Base-by-base conservation (phyloP, 1,140 invertebrate genomes). In the Drosophila watanabei region DNA sequence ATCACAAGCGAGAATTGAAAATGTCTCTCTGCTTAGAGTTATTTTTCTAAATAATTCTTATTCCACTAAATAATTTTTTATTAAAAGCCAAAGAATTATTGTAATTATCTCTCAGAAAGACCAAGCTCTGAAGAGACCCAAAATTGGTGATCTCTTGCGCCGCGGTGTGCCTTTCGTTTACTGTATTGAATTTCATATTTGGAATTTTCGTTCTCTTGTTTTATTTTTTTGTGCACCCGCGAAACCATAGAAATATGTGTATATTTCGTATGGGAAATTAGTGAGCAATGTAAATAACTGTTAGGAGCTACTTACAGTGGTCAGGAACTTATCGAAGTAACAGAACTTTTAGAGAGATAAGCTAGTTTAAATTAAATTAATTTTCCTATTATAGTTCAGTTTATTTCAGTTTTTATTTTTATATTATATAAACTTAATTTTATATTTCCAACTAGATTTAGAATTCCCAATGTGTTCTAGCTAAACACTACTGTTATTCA, bases 261-360 rank as follows among this genome's bases (percentile, higher is more conserved):
- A 58, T 75, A 52, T 75, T 71, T 83, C 37, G 49, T 57, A 71
- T 71, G 78, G 16, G 69, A 91, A 87, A 90, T 90, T 91, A 90
- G 80, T 64, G 59, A 66, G 75, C 87, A 90, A 90, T 90, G 87
- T 86, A 90, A 90, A 90, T 90, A 90, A 90, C 86, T 75, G 86
- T 90, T 90, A 90, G 86, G 71, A 66, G 79, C 76, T 80, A 90
- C 82, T 80, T 90, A 90, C 54, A 39, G 33, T 56, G 35, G 52
- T 16, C 9, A 1, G 4, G 1, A 2, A 0, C 2, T 2, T 37
- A 37, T 37, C 4, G 1, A 52, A 13, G 4, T 4, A 1, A 7
- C 5, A 11, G 11, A 33, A 33, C 6, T 18, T 18, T 32, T 2
- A 32, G 14, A 1, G 4, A 28, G 7, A 16, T 48, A 7, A 24